A percentile compares a stretch with the other conserved stretches of the same genome.
Evolutionary conservation across 2,113 vertebrate species (phyloP).

Genomic region (Stictonetta naevosa): DNA sequence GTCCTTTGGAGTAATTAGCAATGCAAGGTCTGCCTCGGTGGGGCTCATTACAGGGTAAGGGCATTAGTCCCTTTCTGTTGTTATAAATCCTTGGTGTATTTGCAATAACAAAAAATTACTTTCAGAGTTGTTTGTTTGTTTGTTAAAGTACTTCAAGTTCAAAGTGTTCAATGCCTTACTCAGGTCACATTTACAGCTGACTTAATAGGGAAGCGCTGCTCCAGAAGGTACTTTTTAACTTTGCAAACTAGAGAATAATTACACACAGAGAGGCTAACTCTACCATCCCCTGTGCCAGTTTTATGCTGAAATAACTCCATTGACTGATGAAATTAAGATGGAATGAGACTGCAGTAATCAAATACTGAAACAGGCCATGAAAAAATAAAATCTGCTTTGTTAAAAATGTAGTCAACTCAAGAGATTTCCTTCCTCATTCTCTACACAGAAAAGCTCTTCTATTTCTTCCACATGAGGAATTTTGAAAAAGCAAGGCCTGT

Average conservation of each 20-base stretch:
- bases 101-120: background rate
- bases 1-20: accelerated
- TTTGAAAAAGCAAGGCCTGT: background rate
- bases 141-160: background rate
- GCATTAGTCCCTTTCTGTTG: background rate
- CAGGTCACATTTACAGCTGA: background rate
- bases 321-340: constrained; percentile 18
- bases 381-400: background rate
- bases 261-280: background rate
- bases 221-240: background rate
- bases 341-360: constrained; percentile 6
- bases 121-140: background rate
- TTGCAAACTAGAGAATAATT: background rate
- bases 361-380: background rate
- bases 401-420: background rate
- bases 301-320: background rate
- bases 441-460: background rate
- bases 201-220: background rate
- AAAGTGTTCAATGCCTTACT: background rate
- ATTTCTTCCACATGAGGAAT: background rate
- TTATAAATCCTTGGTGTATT: background rate
- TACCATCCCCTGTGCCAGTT: background rate
- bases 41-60: background rate
- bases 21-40: background rate
- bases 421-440: background rate